Evolutionary conservation across 92 coral and sea anemone genomes (phyloP).

Genomic region (Parazoanthus swiftii): DNA sequence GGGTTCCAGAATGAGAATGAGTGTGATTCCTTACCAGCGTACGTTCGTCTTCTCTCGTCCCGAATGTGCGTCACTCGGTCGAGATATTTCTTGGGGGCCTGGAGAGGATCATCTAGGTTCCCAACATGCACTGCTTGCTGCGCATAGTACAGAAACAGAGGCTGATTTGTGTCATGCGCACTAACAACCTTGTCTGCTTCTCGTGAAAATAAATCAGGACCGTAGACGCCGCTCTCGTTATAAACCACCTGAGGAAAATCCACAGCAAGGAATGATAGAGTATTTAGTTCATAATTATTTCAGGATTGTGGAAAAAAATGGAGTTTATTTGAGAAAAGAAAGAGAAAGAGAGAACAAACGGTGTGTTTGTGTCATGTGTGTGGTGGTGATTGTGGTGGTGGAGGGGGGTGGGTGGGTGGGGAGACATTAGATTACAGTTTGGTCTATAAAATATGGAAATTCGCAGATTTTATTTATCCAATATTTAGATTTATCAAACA

Average conservation of each 20-base stretch:
- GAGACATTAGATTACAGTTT: too few species aligned
- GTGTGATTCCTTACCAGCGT: constrained; percentile 70
- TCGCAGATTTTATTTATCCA: too few species aligned
- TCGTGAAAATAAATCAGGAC: constrained; percentile 88
- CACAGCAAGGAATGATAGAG: neutral
- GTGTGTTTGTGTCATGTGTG: too few species aligned
- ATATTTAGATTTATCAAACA: too few species aligned
- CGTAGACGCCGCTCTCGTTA: constrained; percentile 92
- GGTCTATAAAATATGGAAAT: too few species aligned
- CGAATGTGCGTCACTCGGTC: constrained; percentile 75
- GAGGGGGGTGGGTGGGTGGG: too few species aligned
- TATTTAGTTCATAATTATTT: too few species aligned
- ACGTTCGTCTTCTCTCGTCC: constrained; percentile 77
- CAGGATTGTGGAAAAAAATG: too few species aligned
- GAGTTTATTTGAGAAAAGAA: too few species aligned
- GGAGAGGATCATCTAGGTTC: constrained; percentile 88
- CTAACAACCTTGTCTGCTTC: constrained; percentile 89
- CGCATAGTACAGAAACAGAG: constrained; percentile 91
- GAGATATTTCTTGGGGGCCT: constrained; percentile 88
- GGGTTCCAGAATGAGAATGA: neutral
- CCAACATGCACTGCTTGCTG: constrained; percentile 99
- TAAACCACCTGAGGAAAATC: constrained; percentile 71
- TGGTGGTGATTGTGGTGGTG: too few species aligned
- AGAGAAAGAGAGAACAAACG: too few species aligned
- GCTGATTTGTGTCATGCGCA: constrained; percentile 67